Evolutionary conservation across 2,113 vertebrate species (phyloP).

Genomic region (Osmerus eperlanus): DNA sequence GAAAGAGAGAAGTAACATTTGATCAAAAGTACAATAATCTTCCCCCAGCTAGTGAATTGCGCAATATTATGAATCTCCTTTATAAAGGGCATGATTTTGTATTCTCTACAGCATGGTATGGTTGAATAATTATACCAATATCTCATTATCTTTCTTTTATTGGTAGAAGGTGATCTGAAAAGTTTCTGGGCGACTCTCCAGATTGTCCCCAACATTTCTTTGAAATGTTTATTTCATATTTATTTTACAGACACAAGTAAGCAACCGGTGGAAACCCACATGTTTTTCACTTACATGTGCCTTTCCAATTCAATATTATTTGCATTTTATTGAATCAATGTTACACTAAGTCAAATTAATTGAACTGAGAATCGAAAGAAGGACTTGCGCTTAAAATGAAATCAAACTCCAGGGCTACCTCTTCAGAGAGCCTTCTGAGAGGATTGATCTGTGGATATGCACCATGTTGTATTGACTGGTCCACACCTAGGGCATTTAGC

Average conservation of each 20-base stretch:
- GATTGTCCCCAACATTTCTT: not conserved
- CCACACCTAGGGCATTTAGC: conserved; percentile 27
- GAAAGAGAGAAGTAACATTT: too few relatives aligned
- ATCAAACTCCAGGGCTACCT: conserved; percentile 52
- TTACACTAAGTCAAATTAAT: conserved; percentile 55
- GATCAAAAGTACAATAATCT: too few relatives aligned
- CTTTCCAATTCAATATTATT: conserved; percentile 61
- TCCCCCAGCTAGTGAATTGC: too few relatives aligned
- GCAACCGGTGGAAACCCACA: conserved; percentile 49
- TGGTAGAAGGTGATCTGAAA: too few relatives aligned
- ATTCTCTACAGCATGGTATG: too few relatives aligned
- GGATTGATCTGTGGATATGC: conserved; percentile 58
- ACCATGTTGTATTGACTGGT: conserved; percentile 32
- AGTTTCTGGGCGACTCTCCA: too few relatives aligned
- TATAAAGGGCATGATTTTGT: too few relatives aligned
- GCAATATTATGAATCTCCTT: too few relatives aligned
- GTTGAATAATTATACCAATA: too few relatives aligned
- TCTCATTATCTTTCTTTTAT: too few relatives aligned
- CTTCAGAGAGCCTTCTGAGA: conserved; percentile 52
- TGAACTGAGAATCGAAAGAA: conserved; percentile 60
- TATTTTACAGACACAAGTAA: conserved; percentile 38
- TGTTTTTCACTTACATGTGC: conserved; percentile 43
- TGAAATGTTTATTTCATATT: not conserved
- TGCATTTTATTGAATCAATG: conserved; percentile 65
- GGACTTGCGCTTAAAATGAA: conserved; percentile 59